Conservation (phyloP, 2,113 vertebrate species). For the Piaya cayana region DNA sequence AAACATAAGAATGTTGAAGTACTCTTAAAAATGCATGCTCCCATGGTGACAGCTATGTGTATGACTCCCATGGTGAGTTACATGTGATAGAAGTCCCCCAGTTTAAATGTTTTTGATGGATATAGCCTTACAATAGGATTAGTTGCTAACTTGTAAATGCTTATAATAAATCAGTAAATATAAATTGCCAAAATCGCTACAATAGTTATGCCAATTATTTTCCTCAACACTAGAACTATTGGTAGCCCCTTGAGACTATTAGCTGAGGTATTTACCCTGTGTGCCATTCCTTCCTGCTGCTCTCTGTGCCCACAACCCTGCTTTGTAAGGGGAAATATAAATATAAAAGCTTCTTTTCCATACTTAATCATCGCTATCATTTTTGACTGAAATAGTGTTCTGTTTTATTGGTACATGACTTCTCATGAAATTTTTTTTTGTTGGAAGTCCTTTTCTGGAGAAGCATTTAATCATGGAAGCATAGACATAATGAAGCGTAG, state of each 20-base stretch:
- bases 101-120: background rate
- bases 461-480: background rate
- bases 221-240: background rate
- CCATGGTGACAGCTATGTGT: background rate
- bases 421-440: background rate
- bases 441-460: background rate
- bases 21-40: background rate
- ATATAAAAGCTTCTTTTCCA: background rate
- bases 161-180: background rate
- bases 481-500: background rate
- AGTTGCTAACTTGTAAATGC: background rate
- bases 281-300: background rate
- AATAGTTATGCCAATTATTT: background rate
- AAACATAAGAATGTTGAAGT: background rate
- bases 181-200: background rate
- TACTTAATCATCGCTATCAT: background rate
- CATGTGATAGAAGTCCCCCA: background rate
- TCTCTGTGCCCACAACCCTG: background rate
- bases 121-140: background rate
- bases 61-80: background rate
- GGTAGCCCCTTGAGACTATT: background rate
- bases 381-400: background rate
- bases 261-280: background rate
- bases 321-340: background rate
- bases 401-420: background rate